Conservation (phyloP, 2,113 vertebrate genomes). For the Willisornis vidua region DNA sequence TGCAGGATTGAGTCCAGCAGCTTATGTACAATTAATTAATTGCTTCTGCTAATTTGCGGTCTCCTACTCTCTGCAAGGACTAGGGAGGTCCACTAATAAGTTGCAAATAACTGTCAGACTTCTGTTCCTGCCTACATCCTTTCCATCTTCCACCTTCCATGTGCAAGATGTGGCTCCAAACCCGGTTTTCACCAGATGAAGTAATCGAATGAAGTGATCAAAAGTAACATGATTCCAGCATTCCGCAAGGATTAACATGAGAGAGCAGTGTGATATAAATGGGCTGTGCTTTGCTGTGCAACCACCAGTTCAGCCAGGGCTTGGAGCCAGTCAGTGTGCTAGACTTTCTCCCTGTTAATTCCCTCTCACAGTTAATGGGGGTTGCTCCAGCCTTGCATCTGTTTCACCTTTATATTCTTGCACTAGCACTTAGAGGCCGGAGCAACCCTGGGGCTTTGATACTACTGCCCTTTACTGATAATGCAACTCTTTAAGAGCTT, state of each 20-base stretch:
- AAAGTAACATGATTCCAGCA: neutral
- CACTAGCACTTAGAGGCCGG: neutral
- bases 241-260: neutral
- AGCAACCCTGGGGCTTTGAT: neutral
- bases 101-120: neutral
- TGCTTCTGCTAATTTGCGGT: neutral
- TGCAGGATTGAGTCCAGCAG: neutral
- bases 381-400: neutral
- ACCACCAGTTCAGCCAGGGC: neutral
- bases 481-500: neutral
- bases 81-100: neutral
- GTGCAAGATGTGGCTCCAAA: neutral
- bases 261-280: neutral
- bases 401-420: neutral
- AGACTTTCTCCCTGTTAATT: neutral
- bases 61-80: neutral
- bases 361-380: neutral
- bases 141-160: neutral
- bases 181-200: neutral
- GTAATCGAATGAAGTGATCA: neutral
- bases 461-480: neutral
- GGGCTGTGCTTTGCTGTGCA: neutral
- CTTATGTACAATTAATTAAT: slow-evolving; percentile 26
- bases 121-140: neutral
- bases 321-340: neutral